Evolutionary conservation across 2,113 vertebrate genomes (phyloP), one percentile per base, ranked within the genome.

Genomic region (Dissostichus mawsoni): DNA sequence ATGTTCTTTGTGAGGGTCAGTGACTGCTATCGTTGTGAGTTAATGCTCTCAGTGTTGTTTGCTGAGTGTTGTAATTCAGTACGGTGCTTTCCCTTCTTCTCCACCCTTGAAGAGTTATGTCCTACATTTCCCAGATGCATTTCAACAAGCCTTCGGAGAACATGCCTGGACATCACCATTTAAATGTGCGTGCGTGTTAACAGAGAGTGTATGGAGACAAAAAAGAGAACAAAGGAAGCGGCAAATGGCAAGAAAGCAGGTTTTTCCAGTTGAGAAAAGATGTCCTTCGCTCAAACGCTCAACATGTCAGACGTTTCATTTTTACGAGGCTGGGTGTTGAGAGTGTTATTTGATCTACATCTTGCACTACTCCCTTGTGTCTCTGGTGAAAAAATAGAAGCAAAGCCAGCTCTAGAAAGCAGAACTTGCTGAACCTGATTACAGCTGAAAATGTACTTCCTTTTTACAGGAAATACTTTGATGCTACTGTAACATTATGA

Each of bases 301-400:
- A 20, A 66, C 62, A 67, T 50, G 64, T 77, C 51, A 68, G 55
- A 62, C 64, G 16, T 20, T 29, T 65, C 18, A 62, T 63, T 18
- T 82, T 55, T 25, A 67, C 76, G 72, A 18, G 58, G 57, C 51
- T 25, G 0, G 68, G 72, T 78, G 74, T 69, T 53, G 69, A 74
- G 36, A 36, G 66, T 70, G 74, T 77, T 52, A 51, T 16, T 63
- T 84, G 85, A 84, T 74, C 73, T 16, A 61, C 51, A 69, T 69
- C 20, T 58, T 83, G 69, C 52, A 55, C 61, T 2, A 74, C 74
- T 72, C 68, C 48, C 76, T 45, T 29, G 51, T 61, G 68, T 67
- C 53, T 62, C 59, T 86, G 44, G 23, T 74, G 76, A 59, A 64
- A 29, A 44, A 44, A 44, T 41, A 68, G 29, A 78, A 36, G 48